These are phyloP conservation scores for Pachyramphus minor DNA, from an alignment of 2,113 vertebrate species.

Conservation along the genomic window DNA sequence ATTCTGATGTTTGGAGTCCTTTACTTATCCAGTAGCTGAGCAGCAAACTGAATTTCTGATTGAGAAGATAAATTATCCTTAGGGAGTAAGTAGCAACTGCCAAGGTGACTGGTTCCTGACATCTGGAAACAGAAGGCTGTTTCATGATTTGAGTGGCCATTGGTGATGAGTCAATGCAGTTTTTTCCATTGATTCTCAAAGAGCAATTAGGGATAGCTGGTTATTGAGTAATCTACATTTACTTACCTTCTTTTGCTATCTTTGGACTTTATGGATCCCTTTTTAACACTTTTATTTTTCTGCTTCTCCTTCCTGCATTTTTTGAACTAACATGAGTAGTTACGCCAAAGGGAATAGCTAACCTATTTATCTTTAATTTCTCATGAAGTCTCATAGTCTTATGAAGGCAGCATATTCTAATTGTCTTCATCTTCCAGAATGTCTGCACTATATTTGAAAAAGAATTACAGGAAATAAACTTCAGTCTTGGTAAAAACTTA, in stretches of 20 bases:
- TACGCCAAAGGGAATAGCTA: slow-evolving; percentile 12
- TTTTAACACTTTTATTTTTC: not conserved
- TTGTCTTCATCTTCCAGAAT: not conserved
- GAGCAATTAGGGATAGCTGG: not conserved
- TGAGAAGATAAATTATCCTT: not conserved
- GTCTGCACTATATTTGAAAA: not conserved
- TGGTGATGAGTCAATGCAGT: not conserved
- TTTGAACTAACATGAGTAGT: not conserved
- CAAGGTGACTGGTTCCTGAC: not conserved
- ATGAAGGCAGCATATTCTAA: not conserved
- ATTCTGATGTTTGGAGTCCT: not conserved
- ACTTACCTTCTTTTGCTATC: not conserved
- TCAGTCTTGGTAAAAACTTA: not conserved
- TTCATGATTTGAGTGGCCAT: not conserved
- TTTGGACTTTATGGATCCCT: not conserved
- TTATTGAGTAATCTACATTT: not conserved
- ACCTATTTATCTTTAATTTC: slow-evolving; percentile 26
- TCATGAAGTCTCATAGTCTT: not conserved
- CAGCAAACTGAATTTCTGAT: not conserved
- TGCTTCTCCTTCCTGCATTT: not conserved
- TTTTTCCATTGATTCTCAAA: not conserved
- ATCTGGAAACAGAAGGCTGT: not conserved
- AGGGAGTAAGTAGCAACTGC: not conserved
- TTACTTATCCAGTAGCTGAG: not conserved
- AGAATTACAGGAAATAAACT: not conserved